A percentile compares a stretch with the other conserved stretches of the same genome.
phyloP scores from a whole-genome alignment of 2,797 vertebrate genomes.

The Heliangelus exortis region DNA sequence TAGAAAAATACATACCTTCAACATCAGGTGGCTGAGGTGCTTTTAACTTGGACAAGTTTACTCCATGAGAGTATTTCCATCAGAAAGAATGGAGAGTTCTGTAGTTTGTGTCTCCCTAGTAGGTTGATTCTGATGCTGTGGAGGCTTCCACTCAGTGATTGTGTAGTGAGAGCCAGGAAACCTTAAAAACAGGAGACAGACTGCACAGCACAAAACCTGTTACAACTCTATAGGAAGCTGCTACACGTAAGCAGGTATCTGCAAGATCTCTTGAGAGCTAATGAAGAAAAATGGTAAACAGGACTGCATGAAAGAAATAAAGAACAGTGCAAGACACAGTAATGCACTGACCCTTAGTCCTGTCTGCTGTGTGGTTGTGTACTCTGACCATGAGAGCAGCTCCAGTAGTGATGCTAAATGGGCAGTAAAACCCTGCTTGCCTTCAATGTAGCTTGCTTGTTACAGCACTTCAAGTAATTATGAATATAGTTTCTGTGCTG shows the following conservation, averaged over 20 bases:
- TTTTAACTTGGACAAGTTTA: not conserved
- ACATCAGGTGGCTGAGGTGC: not conserved
- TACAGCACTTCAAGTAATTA: not conserved
- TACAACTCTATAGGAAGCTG: not conserved
- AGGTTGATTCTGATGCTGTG: not conserved
- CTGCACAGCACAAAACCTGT: not conserved
- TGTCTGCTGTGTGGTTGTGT: not conserved
- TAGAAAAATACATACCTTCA: not conserved
- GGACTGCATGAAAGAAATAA: not conserved
- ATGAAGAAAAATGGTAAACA: not conserved
- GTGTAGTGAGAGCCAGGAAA: not conserved
- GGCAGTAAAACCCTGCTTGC: not conserved
- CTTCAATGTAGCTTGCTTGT: not conserved
- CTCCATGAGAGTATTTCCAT: not conserved
- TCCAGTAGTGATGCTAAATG: not conserved
- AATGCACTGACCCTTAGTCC: not conserved
- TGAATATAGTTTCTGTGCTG: not conserved
- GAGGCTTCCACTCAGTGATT: not conserved
- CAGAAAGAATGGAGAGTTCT: not conserved
- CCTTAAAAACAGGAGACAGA: not conserved
- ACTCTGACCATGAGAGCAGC: not conserved
- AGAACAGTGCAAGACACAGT: not conserved
- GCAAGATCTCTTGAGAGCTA: not conserved
- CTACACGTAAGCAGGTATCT: not conserved
- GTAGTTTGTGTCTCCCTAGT: not conserved